These are phyloP conservation scores for Tenodera sinensis DNA, from an alignment of 2,888 invertebrate species.

Conservation along the genomic window DNA sequence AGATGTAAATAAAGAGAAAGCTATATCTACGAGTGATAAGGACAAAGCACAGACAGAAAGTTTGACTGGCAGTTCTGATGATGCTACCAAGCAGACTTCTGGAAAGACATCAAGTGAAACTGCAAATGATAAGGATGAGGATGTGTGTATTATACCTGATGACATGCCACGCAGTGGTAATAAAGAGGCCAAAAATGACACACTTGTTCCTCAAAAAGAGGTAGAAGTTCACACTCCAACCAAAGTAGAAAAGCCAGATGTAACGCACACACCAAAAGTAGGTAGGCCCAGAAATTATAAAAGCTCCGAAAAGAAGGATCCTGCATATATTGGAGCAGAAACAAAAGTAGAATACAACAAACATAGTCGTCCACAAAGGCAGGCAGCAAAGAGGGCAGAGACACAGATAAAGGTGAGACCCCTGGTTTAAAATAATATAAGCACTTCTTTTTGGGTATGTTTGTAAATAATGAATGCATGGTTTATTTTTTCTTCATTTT, in stretches of 20 bases:
- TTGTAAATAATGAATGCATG: too few species aligned
- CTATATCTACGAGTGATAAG: not conserved
- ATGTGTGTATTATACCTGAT: constrained; percentile 43
- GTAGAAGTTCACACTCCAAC: not conserved
- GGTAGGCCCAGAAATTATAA: not conserved
- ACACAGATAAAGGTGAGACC: constrained; percentile 36
- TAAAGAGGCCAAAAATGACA: not conserved
- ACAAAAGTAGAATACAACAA: not conserved
- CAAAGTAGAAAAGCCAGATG: not conserved
- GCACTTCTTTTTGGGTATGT: too few species aligned
- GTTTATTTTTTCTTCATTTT: too few species aligned
- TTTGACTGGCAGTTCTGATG: not conserved
- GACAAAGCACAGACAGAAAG: not conserved
- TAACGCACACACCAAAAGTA: not conserved
- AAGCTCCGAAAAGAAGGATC: not conserved
- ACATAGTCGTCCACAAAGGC: constrained; percentile 33
- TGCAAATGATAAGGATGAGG: constrained; percentile 2
- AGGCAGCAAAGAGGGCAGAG: constrained; percentile 36
- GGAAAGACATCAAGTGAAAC: not conserved
- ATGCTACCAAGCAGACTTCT: not conserved
- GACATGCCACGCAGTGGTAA: constrained; percentile 34
- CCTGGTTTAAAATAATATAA: not conserved
- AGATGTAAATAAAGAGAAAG: not conserved
- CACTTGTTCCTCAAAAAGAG: not conserved
- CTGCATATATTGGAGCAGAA: not conserved